Evolutionary conservation across 2,888 invertebrate genomes (phyloP).

Genomic region (Clanis bilineata): DNA sequence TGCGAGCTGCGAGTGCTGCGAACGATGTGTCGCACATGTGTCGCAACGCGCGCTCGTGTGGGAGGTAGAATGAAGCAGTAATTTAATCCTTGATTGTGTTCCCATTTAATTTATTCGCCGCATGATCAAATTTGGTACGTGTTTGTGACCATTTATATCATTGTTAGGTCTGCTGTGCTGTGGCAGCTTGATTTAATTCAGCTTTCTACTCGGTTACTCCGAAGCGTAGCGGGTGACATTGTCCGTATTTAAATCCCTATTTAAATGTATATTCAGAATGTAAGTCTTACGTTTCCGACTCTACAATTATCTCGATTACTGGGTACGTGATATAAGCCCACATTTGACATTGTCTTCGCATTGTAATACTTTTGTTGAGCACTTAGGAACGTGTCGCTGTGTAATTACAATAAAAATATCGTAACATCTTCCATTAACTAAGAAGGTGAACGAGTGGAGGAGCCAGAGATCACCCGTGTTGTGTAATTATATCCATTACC

Average conservation of each 20-base stretch:
- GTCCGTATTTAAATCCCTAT: slow-evolving; percentile 34
- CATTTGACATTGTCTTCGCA: slow-evolving; percentile 36
- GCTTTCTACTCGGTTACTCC: slow-evolving; percentile 44
- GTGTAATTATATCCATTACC: slow-evolving; percentile 32
- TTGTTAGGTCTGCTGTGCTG: slow-evolving; percentile 46
- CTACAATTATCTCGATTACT: slow-evolving; percentile 43
- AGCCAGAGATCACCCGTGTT: neutral
- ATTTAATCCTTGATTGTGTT: slow-evolving; percentile 81
- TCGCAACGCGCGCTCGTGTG: slow-evolving; percentile 66
- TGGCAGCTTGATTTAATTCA: slow-evolving; percentile 56
- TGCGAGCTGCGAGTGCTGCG: slow-evolving; percentile 38
- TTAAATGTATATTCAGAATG: slow-evolving; percentile 9
- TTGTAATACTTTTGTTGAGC: slow-evolving; percentile 31
- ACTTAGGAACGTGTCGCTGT: slow-evolving; percentile 39
- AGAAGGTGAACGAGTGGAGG: neutral
- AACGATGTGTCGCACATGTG: slow-evolving; percentile 69
- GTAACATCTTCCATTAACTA: neutral
- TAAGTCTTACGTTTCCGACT: slow-evolving; percentile 31
- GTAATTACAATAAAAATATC: slow-evolving; percentile 29
- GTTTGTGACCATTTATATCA: slow-evolving; percentile 72
- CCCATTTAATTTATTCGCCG: slow-evolving; percentile 77
- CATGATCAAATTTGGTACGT: slow-evolving; percentile 78
- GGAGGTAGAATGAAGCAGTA: slow-evolving; percentile 77
- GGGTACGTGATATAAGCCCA: slow-evolving; percentile 36
- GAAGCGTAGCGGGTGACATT: slow-evolving; percentile 37